Evolutionary conservation across 1,140 invertebrate genomes (phyloP).

Genomic region (Calliphora vicina): DNA sequence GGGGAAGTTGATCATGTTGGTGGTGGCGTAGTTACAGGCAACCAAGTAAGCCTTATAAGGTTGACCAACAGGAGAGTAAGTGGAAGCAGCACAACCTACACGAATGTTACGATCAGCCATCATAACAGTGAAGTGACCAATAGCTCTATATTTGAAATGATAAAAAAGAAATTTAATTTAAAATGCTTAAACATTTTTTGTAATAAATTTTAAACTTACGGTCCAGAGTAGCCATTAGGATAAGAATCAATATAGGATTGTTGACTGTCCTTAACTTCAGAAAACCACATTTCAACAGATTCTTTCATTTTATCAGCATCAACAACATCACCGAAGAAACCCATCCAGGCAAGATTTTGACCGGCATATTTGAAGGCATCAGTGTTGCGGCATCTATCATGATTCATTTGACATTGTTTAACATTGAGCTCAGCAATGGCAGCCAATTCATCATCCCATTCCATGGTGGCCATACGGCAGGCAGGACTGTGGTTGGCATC

Average conservation of each 20-base stretch:
- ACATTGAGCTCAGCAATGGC: conserved; percentile 52
- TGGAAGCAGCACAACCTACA: conserved; percentile 45
- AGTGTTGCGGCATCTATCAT: conserved; percentile 57
- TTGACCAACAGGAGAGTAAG: too few relatives aligned
- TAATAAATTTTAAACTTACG: conserved; percentile 10
- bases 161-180: too few relatives aligned
- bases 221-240: not conserved
- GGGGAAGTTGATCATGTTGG: conserved; percentile 48
- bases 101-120: conserved; percentile 51
- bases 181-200: too few relatives aligned
- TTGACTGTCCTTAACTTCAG: conserved; percentile 35
- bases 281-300: conserved; percentile 34
- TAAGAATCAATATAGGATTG: not conserved
- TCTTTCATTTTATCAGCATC: not conserved
- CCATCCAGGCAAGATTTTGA: conserved; percentile 56
- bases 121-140: conserved; percentile 55
- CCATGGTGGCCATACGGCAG: conserved; percentile 56
- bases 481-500: conserved; percentile 44
- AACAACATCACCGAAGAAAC: conserved; percentile 37
- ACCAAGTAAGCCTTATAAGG: not conserved
- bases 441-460: conserved; percentile 56
- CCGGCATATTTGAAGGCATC: conserved; percentile 52
- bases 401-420: conserved; percentile 48
- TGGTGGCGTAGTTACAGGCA: conserved; percentile 46
- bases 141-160: conserved; percentile 40